These are phyloP conservation scores for Drosophila mimica DNA, from an alignment of 2,888 invertebrate species.

Conservation along the genomic window DNA sequence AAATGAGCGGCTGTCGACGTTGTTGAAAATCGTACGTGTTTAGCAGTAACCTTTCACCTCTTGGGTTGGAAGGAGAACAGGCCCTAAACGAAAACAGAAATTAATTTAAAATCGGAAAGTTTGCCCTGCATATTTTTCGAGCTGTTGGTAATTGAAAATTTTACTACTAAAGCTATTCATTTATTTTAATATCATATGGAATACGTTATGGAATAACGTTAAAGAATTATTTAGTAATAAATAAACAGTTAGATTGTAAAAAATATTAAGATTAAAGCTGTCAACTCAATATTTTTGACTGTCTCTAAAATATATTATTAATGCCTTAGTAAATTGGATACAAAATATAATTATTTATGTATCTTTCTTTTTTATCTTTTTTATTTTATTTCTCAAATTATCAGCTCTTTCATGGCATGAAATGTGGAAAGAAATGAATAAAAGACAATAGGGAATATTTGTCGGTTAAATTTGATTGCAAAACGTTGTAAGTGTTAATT, in stretches of 20 bases:
- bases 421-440: background rate
- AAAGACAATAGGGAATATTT: conserved; percentile 33
- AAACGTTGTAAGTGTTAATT: conserved; percentile 70
- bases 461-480: conserved; percentile 64
- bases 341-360: background rate
- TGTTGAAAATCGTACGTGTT: conserved; percentile 21
- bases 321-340: background rate
- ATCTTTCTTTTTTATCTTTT: background rate
- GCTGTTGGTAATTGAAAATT: background rate
- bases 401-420: background rate
- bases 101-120: conserved; percentile 7
- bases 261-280: background rate
- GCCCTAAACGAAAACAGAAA: background rate
- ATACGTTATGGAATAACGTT: too few species aligned
- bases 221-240: background rate
- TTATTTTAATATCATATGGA: background rate
- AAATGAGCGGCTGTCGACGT: conserved; percentile 63
- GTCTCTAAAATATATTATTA: background rate
- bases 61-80: background rate
- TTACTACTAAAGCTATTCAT: background rate
- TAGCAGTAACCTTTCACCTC: conserved; percentile 35
- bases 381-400: background rate
- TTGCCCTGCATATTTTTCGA: background rate
- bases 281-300: background rate
- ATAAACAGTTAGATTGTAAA: rapidly evolving